Conservation (phyloP, 2,888 invertebrate species). For the Nezara viridula region DNA sequence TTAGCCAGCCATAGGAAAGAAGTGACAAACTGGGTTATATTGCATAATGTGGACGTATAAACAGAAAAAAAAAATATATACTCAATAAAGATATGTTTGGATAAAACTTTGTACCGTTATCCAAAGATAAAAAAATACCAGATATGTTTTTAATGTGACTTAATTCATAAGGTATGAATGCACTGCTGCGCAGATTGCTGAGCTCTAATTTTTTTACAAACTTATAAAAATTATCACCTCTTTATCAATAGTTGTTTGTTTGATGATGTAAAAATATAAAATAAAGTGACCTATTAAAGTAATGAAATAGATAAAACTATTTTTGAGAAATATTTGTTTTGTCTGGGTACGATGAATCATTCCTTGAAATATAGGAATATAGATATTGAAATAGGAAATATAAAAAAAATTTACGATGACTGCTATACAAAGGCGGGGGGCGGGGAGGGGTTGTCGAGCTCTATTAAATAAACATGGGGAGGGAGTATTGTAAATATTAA, state of each 20-base stretch:
- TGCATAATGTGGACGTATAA: too few relatives aligned
- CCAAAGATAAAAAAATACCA: background rate
- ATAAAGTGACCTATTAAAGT: background rate
- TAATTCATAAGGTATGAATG: background rate
- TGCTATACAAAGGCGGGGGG: background rate
- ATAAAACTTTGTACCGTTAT: background rate
- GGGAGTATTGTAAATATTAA: background rate
- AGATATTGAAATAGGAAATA: background rate
- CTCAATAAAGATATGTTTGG: background rate
- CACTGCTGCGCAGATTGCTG: background rate
- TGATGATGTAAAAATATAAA: too few relatives aligned
- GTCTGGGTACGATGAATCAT: background rate
- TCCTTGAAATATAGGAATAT: too few relatives aligned
- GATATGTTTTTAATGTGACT: background rate
- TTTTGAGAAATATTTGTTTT: background rate
- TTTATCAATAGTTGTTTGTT: too few relatives aligned
- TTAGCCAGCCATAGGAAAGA: too few relatives aligned
- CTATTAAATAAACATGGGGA: slow-evolving; percentile 1
- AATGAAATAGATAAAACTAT: background rate
- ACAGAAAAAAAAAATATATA: too few relatives aligned
- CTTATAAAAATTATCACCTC: background rate
- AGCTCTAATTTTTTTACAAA: background rate
- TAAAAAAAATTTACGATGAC: background rate
- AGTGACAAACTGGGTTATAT: too few relatives aligned
- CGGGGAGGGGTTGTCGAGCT: too few relatives aligned